phyloP scores from a whole-genome alignment of 2,797 vertebrate genomes.

The Centropyge bicolor region DNA sequence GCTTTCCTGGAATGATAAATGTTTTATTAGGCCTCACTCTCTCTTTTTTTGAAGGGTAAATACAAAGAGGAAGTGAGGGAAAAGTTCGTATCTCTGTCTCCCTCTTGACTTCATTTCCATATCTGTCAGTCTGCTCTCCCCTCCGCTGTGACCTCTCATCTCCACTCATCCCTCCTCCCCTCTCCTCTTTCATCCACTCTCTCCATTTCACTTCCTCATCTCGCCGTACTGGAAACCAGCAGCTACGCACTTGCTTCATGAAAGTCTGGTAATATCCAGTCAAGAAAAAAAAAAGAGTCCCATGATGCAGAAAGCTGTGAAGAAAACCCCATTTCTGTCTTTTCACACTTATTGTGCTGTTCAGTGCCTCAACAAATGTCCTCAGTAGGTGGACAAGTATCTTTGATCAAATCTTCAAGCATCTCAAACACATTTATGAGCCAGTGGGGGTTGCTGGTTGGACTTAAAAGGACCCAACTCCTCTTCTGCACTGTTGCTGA shows the following conservation, averaged over 20 bases:
- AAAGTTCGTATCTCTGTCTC: constrained; percentile 72
- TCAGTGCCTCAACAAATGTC: constrained; percentile 33
- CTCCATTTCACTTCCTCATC: constrained; percentile 45
- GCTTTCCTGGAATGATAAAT: constrained; percentile 85
- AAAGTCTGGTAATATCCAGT: constrained; percentile 43
- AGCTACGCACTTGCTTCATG: constrained; percentile 13
- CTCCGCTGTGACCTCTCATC: constrained; percentile 72
- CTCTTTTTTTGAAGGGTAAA: constrained; percentile 82
- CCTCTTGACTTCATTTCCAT: constrained; percentile 80
- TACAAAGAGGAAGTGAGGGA: constrained; percentile 79
- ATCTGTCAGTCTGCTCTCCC: constrained; percentile 73
- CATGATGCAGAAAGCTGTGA: constrained; percentile 9
- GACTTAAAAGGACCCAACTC: constrained; percentile 68
- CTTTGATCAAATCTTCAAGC: constrained; percentile 63
- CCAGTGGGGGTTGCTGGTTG: constrained; percentile 45
- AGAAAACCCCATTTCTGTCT: constrained; percentile 24
- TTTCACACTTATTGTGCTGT: constrained; percentile 25
- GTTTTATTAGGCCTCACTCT: constrained; percentile 81
- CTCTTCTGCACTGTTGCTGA: constrained; percentile 62
- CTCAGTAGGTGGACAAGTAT: constrained; percentile 49
- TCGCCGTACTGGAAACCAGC: constrained; percentile 62
- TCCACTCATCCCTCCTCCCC: constrained; percentile 53
- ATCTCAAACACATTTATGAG: constrained; percentile 51
- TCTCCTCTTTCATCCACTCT: constrained; percentile 66
- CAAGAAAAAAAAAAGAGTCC: constrained; percentile 16